Evolutionary conservation across 2,113 vertebrate species (phyloP).

Genomic region (Mandrillus leucophaeus): DNA sequence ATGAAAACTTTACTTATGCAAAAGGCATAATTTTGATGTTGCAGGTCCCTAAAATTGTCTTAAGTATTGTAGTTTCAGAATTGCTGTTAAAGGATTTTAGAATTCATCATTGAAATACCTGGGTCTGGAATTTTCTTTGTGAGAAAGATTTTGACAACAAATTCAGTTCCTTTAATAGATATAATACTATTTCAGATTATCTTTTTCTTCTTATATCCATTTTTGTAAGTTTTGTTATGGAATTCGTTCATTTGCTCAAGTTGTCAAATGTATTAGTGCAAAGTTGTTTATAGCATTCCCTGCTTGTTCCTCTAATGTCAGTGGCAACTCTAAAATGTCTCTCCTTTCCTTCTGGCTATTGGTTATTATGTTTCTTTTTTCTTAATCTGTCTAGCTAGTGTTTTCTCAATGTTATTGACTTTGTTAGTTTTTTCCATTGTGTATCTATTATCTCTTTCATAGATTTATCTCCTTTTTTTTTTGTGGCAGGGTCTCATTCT

Average conservation of each 20-base stretch:
- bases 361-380: not conserved
- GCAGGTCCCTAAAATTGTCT: not conserved
- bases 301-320: not conserved
- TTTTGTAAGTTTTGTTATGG: constrained; percentile 2
- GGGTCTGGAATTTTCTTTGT: not conserved
- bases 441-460: not conserved
- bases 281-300: not conserved
- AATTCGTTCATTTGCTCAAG: not conserved
- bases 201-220: not conserved
- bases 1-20: not conserved
- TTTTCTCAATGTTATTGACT: not conserved
- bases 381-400: not conserved
- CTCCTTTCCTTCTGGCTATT: not conserved
- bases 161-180: not conserved
- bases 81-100: not conserved
- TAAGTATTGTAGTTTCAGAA: not conserved
- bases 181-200: not conserved
- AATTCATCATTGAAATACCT: not conserved
- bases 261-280: not conserved
- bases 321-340: not conserved
- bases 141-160: not conserved
- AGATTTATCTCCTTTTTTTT: not conserved
- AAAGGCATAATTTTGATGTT: not conserved
- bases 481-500: too few species aligned
- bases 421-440: not conserved